Evolutionary conservation across 2,797 vertebrate species (phyloP).

Genomic region (Paguma larvata): DNA sequence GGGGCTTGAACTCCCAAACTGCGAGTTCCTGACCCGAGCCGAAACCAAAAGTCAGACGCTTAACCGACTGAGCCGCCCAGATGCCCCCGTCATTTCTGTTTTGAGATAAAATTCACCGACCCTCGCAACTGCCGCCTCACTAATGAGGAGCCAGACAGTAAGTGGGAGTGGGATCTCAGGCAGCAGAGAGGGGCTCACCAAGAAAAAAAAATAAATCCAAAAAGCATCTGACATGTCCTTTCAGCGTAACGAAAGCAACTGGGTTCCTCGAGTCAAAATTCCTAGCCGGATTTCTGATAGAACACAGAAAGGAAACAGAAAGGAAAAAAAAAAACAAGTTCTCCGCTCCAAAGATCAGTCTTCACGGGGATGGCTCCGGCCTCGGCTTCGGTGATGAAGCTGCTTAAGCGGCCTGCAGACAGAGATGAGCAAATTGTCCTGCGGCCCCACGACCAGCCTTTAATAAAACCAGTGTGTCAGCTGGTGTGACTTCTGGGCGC

Average conservation of each 20-base stretch:
- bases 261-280: neutral
- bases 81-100: no score
- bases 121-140: neutral
- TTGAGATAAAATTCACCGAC: slow-evolving; percentile 43
- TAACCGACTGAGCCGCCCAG: no score
- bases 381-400: neutral
- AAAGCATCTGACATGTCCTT: neutral
- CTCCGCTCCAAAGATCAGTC: neutral
- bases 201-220: neutral
- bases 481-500: neutral
- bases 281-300: neutral
- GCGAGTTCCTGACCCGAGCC: no score
- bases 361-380: neutral
- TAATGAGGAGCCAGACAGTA: neutral
- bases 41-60: no score
- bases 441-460: neutral
- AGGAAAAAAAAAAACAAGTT: neutral
- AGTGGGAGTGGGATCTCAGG: neutral
- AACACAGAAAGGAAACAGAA: neutral
- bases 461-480: neutral
- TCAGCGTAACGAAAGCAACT: neutral
- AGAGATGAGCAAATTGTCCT: neutral
- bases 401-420: neutral
- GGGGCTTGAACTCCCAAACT: no score
- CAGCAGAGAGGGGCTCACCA: neutral